Evolutionary conservation across 2,113 vertebrate species (phyloP), one percentile per base, ranked within the genome.

Genomic region (Istiophorus platypterus): DNA sequence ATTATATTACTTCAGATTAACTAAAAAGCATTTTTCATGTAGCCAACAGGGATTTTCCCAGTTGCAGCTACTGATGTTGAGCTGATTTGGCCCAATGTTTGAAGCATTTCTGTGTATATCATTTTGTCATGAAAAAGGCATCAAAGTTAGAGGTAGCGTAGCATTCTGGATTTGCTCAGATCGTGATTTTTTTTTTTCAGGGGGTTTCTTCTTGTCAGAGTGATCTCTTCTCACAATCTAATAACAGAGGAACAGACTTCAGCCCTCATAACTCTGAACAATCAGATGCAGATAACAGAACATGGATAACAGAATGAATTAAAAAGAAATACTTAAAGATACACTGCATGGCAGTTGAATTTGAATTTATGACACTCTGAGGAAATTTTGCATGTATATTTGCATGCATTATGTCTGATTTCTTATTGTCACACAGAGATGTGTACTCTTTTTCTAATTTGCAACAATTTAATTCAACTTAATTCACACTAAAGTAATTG

Each of bases 1-100:
- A 56, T 67, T 56, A 31, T 24, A 52, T 56, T 14, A 47, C 18
- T 57, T 72, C 18, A 77, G 63, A 26, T 45, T 26, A 63, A 68
- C 2, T 31, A 34, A 6, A 17, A 81, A 63, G 2, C 8, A n/a
- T 2, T 2, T 52, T 52, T n/a, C 22, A 22, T n/a, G 45, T 18
- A 18, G 45, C 45, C 45, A 18, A 5, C 2, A 13, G 45, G 45
- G 45, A 52, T 52, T 52, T 52, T 10, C 6, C 15, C 42, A 34
- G 31, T n/a, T n/a, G n/a, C 42, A 52, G 3, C 37, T 17, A 45
- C 27, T 17, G 45, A 62, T 69, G 42, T 42, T 4, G 27, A 81
- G 27, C 29, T 22, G 27, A n/a, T 22, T 56, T 69, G 47, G 56
- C 72, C 34, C 63, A 45, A 47, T 34, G 15, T 26, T 61, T 45